Evolutionary conservation across 2,888 invertebrate genomes (phyloP).

Genomic region (Polia nebulosa): DNA sequence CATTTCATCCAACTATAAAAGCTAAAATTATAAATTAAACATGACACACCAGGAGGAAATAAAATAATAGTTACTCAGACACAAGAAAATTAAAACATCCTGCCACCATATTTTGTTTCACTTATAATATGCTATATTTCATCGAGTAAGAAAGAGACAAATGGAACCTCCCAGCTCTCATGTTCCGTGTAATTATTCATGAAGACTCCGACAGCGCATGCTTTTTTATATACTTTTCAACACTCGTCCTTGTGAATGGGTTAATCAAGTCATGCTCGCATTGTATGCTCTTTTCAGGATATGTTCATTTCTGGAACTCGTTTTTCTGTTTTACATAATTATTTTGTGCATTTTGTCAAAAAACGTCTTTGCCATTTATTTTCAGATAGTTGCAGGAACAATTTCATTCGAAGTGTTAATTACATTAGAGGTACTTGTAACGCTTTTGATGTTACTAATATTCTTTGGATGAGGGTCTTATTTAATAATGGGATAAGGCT

Average conservation of each 20-base stretch:
- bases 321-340: conserved; percentile 26
- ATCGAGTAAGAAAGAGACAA: conserved; percentile 48
- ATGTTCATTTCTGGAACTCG: conserved; percentile 34
- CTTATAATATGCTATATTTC: conserved; percentile 30
- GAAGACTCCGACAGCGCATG: conserved; percentile 45
- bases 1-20: neutral
- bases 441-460: neutral
- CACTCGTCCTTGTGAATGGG: conserved; percentile 45
- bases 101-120: conserved; percentile 22
- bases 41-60: neutral
- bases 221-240: conserved; percentile 60
- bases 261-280: conserved; percentile 55
- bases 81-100: conserved; percentile 18
- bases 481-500: too few species aligned
- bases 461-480: neutral
- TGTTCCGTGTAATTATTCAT: conserved; percentile 56
- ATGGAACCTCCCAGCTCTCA: conserved; percentile 33
- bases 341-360: conserved; percentile 7
- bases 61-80: conserved; percentile 1
- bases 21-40: neutral
- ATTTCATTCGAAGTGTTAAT: neutral
- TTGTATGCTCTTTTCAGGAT: conserved; percentile 36
- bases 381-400: neutral
- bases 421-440: too few species aligned
- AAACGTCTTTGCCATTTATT: neutral